Base-by-base conservation (phyloP, 1,140 invertebrate genomes). In the Atta texana region DNA sequence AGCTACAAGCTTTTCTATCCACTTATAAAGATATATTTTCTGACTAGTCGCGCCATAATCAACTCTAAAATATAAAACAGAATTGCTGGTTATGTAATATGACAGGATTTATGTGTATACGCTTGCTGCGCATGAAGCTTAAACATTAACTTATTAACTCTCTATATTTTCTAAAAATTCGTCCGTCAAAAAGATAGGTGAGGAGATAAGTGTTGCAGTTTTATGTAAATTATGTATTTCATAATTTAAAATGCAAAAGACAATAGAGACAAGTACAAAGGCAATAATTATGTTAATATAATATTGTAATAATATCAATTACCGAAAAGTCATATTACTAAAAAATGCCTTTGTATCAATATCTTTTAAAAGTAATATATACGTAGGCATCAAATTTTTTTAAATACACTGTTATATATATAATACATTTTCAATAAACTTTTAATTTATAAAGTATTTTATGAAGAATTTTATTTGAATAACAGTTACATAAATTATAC, bases 31-130 rank as follows among this genome's bases (percentile, higher is more conserved):
- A 55, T 28, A 57, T 12, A 12, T 69, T 69, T 16, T 14, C 10
- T 57, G 18, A 5, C 21, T 69, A 2, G 44, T 24, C 3, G 7
- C 16, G 55, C 7, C 7, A 49, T 61, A 51, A 63, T n/a, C 7
- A 57, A 81, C 8, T 55, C 2, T 49, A 16, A 74, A 74, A 82
- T 82, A 24, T 61, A n/a, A 82, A 84, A 75, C 63, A 81, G 10
- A 24, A 39, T 24, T 21, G 14, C 14, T 24, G 14, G 14, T 84
- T 61, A 34, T n/a, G 55, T 57, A 71, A 81, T 10, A n/a, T n/a
- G 24, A 44, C 31, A 66, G 28, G 34, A 81, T 57, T 39, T 7
- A 18, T 64, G 16, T 78, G 2, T 49, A 57, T 63, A n/a, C 44
- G 6, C 69, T 18, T 39, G 12, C 16, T 18, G 1, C 24, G 4